Percentiles rank a stretch among this genome's conserved stretches.
These are phyloP conservation scores for Diorhabda carinulata DNA, from an alignment of 1,140 invertebrate genomes.

Conservation along the genomic window DNA sequence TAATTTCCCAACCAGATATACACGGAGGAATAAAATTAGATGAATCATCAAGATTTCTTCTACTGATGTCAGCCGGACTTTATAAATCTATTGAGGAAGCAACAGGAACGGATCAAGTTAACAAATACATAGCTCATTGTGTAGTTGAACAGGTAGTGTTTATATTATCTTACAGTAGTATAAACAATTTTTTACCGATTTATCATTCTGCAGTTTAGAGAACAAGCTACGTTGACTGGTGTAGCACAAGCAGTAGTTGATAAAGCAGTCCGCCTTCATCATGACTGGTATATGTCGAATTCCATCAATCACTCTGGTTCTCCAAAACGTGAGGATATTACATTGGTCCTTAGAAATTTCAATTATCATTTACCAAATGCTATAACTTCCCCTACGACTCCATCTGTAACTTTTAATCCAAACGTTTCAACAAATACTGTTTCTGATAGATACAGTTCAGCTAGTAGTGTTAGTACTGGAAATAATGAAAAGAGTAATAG, in stretches of 20 bases:
- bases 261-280: conserved; percentile 78
- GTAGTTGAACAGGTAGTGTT: conserved; percentile 65
- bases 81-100: conserved; percentile 81
- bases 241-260: conserved; percentile 86
- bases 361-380: conserved; percentile 72
- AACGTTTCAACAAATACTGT: conserved; percentile 45
- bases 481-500: conserved; percentile 36
- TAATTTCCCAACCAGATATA: conserved; percentile 80
- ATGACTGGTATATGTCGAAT: conserved; percentile 71
- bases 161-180: not conserved
- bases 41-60: conserved; percentile 75
- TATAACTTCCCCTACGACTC: conserved; percentile 51
- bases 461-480: conserved; percentile 19
- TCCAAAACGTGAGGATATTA: conserved; percentile 72
- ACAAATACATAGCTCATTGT: conserved; percentile 75
- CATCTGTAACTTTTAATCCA: conserved; percentile 58
- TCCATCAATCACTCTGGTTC: conserved; percentile 51
- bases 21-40: conserved; percentile 75
- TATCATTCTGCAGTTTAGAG: conserved; percentile 61
- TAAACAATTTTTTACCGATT: not conserved
- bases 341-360: conserved; percentile 81
- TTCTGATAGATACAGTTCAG: conserved; percentile 25
- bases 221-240: conserved; percentile 73
- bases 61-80: conserved; percentile 81
- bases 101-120: conserved; percentile 72